These are phyloP conservation scores for Cheirogaleus major DNA, from an alignment of 2,797 vertebrate genomes.

Conservation along the genomic window DNA sequence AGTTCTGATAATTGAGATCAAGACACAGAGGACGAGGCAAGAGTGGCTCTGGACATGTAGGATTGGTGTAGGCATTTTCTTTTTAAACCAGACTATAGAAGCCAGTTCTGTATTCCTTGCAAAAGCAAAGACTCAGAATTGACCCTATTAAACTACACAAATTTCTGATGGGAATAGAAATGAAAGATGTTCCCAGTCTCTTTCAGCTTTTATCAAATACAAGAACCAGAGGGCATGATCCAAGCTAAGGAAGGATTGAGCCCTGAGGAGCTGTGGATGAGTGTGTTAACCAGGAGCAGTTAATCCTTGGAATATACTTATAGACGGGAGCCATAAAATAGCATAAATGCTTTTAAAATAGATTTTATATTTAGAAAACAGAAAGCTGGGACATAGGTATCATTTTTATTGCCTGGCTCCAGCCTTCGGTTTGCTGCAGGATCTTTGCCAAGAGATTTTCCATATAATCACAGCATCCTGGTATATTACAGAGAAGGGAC, in stretches of 20 bases:
- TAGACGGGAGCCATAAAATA: slow-evolving; percentile 30
- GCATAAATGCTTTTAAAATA: slow-evolving; percentile 40
- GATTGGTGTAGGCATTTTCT: neutral
- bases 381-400: neutral
- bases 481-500: neutral
- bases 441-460: slow-evolving; percentile 3
- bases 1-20: neutral
- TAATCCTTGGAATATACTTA: neutral
- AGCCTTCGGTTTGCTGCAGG: neutral
- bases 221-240: slow-evolving; percentile 75
- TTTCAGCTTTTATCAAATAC: slow-evolving; percentile 80
- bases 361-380: slow-evolving; percentile 49
- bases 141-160: slow-evolving; percentile 70
- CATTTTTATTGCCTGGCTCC: slow-evolving; percentile 21
- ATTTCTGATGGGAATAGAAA: slow-evolving; percentile 80
- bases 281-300: slow-evolving; percentile 47
- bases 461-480: neutral
- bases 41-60: accelerated
- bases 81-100: slow-evolving; percentile 19
- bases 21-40: neutral
- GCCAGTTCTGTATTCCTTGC: slow-evolving; percentile 64
- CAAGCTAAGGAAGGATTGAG: slow-evolving; percentile 68
- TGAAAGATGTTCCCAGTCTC: slow-evolving; percentile 76
- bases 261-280: slow-evolving; percentile 23
- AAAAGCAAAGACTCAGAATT: slow-evolving; percentile 75